Percentiles rank a stretch among this genome's conserved stretches.
Conservation (phyloP, 2,888 invertebrate species). For the Polyommatus iphigenia region DNA sequence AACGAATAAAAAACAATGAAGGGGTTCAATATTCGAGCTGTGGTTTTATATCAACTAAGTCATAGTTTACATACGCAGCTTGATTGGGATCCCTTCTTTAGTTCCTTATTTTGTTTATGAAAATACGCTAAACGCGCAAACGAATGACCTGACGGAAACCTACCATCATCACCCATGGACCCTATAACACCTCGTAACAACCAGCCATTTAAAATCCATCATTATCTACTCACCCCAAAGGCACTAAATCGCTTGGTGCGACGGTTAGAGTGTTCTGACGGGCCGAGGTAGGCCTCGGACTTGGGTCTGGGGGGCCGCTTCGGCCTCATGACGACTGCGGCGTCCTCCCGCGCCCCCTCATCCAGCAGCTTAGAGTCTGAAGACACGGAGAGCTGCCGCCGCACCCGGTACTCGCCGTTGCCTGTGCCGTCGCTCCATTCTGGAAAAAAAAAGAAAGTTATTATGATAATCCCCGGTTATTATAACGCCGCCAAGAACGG, state of each 20-base stretch:
- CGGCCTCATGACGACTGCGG: constrained; percentile 92
- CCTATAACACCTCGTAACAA: no score
- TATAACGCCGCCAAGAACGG: no score
- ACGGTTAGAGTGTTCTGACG: constrained; percentile 86
- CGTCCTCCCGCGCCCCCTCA: constrained; percentile 93
- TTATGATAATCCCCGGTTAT: not conserved
- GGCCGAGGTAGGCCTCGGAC: constrained; percentile 95
- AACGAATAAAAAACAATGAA: no score
- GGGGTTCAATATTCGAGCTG: no score
- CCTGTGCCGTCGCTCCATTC: constrained; percentile 87
- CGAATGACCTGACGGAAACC: no score
- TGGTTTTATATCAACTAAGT: no score
- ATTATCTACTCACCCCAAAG: constrained; percentile 89
- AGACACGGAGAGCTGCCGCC: constrained; percentile 94
- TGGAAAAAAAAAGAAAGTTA: constrained; percentile 56
- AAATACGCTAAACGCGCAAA: no score
- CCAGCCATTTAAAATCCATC: no score
- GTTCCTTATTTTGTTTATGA: no score
- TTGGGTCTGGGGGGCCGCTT: constrained; percentile 96
- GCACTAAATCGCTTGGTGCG: constrained; percentile 97
- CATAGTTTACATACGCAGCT: no score
- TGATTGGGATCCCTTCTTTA: no score
- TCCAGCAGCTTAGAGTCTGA: constrained; percentile 95
- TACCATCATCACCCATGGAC: no score
- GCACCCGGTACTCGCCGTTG: constrained; percentile 89